phyloP scores from a whole-genome alignment of 2,888 invertebrate species.

The Xanthia icteritia region DNA sequence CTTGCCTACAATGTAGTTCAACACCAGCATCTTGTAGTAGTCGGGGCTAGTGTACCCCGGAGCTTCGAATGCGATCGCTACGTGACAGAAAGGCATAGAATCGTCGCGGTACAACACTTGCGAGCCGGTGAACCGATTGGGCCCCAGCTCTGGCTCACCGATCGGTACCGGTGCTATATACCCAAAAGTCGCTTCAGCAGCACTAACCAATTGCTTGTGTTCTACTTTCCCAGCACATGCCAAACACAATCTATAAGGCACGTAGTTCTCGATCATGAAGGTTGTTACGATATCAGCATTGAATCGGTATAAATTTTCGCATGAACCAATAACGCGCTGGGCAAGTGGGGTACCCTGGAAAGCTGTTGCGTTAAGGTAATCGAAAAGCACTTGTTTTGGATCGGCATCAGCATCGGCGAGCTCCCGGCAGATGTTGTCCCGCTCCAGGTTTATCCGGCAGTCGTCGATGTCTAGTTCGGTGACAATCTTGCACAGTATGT shows the following conservation, averaged over 20 bases:
- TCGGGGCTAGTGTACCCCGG: conserved; percentile 80
- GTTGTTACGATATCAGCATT: conserved; percentile 76
- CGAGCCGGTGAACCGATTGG: conserved; percentile 73
- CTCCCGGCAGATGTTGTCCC: conserved; percentile 76
- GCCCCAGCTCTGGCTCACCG: conserved; percentile 64
- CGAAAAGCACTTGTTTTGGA: conserved; percentile 80
- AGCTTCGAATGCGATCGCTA: conserved; percentile 86
- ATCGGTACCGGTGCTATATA: conserved; percentile 74
- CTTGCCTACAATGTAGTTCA: conserved; percentile 80
- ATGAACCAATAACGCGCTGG: conserved; percentile 91
- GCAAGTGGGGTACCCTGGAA: conserved; percentile 87
- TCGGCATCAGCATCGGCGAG: conserved; percentile 79
- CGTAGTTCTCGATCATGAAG: conserved; percentile 75
- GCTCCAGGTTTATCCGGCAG: conserved; percentile 74
- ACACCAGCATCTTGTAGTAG: conserved; percentile 77
- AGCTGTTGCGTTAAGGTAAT: conserved; percentile 87
- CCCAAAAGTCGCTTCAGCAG: conserved; percentile 89
- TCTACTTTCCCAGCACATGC: conserved; percentile 93
- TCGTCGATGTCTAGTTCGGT: conserved; percentile 71
- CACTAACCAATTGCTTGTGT: conserved; percentile 92
- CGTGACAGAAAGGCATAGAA: conserved; percentile 82
- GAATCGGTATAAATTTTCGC: conserved; percentile 91
- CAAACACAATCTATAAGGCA: conserved; percentile 92
- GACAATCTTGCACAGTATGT: conserved; percentile 72
- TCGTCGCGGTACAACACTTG: conserved; percentile 78